A percentile compares a stretch with the other conserved stretches of the same genome.
phyloP scores from a whole-genome alignment of 2,797 vertebrate species.

The Podargus strigoides region DNA sequence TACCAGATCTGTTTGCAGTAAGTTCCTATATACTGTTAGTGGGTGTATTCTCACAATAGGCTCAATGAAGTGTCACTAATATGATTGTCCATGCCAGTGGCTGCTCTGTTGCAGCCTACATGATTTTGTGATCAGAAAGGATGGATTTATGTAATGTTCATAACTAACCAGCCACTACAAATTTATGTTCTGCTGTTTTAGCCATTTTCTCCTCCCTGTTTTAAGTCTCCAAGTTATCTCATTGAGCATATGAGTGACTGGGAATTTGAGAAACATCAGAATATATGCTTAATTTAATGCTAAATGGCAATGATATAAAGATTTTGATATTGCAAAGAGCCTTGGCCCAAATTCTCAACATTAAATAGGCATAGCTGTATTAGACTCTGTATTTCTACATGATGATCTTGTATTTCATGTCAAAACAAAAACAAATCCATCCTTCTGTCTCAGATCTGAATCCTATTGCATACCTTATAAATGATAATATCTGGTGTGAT shows the following conservation, averaged over 20 bases:
- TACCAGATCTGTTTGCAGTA: slow-evolving; percentile 1
- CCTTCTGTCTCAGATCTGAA: background rate
- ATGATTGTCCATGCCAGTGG: slow-evolving; percentile 55
- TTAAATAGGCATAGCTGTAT: background rate
- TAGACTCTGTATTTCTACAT: background rate
- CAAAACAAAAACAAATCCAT: background rate
- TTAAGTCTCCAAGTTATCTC: background rate
- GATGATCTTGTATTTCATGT: background rate
- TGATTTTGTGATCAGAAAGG: slow-evolving; percentile 18
- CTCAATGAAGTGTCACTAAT: slow-evolving; percentile 40
- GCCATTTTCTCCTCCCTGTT: background rate
- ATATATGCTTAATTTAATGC: background rate
- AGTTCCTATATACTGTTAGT: background rate
- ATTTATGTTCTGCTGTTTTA: background rate
- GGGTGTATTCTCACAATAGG: slow-evolving; percentile 36
- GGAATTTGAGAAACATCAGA: background rate
- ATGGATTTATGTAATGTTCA: slow-evolving; percentile 39
- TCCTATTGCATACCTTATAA: background rate
- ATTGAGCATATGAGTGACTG: background rate
- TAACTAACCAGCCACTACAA: slow-evolving; percentile 23
- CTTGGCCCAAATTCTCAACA: background rate
- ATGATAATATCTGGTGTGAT: background rate
- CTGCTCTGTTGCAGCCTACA: slow-evolving; percentile 56
- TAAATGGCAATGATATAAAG: background rate
- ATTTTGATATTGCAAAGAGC: background rate